phyloP scores from a whole-genome alignment of 2,797 vertebrate genomes.

The Antrozous pallidus region DNA sequence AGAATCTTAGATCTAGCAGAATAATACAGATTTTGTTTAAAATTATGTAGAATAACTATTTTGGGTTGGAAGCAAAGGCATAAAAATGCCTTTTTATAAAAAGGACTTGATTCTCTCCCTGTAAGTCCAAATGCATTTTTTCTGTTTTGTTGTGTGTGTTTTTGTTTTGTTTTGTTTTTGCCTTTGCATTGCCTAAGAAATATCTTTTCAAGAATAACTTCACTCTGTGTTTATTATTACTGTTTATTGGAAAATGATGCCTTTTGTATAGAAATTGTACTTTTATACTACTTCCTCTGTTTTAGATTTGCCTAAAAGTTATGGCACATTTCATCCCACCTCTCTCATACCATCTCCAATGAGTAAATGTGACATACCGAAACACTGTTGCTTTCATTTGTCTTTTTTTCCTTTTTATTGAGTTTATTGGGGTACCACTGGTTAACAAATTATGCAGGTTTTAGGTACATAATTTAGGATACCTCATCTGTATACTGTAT shows the following conservation, averaged over 20 bases:
- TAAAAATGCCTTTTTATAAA: not conserved
- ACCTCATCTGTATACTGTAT: not conserved
- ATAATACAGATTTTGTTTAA: conserved; percentile 3
- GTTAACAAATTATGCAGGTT: not conserved
- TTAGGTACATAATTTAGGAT: not conserved
- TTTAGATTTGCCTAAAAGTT: conserved; percentile 35
- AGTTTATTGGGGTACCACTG: not conserved
- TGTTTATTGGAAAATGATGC: conserved; percentile 37
- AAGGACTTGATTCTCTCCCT: not conserved
- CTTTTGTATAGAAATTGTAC: conserved; percentile 43
- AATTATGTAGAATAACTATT: not conserved
- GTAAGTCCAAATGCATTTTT: not conserved
- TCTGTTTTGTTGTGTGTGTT: not conserved
- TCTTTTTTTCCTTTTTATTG: not conserved
- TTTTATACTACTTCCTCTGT: not conserved
- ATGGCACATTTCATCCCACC: not conserved
- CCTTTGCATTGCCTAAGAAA: conserved; percentile 9
- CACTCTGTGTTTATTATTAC: conserved; percentile 27
- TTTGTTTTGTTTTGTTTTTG: not conserved
- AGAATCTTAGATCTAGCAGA: not conserved
- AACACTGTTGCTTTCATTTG: not conserved
- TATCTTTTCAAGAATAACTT: conserved; percentile 39
- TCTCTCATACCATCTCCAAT: not conserved
- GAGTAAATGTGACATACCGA: not conserved
- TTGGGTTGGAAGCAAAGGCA: not conserved